A percentile compares a stretch with the other conserved stretches of the same genome.
Evolutionary conservation across 2,888 invertebrate genomes (phyloP).

Genomic region (Bembecia ichneumoniformis): DNA sequence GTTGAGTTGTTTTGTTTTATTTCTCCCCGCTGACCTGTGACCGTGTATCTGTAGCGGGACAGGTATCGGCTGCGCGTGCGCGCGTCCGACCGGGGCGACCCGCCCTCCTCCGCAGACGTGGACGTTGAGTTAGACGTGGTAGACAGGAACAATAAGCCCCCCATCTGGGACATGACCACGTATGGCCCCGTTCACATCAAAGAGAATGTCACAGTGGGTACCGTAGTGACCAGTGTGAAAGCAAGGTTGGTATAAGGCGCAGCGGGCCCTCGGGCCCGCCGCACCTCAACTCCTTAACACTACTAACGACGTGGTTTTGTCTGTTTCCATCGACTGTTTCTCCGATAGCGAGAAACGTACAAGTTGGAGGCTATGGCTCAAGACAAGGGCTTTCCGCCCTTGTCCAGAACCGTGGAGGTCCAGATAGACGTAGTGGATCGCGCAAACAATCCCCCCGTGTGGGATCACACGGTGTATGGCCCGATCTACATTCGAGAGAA

Average conservation of each 20-base stretch:
- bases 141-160: slow-evolving; percentile 98
- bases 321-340: slow-evolving; percentile 76
- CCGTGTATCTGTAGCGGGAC: slow-evolving; percentile 92
- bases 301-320: slow-evolving; percentile 78
- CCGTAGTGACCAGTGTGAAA: slow-evolving; percentile 97
- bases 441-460: slow-evolving; percentile 97
- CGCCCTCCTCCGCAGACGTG: slow-evolving; percentile 94
- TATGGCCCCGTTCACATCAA: slow-evolving; percentile 98
- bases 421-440: slow-evolving; percentile 98
- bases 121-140: slow-evolving; percentile 98
- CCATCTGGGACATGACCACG: slow-evolving; percentile 94
- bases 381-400: slow-evolving; percentile 96
- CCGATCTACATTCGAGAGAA: slow-evolving; percentile 98
- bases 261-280: slow-evolving; percentile 66
- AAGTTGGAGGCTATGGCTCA: slow-evolving; percentile 98
- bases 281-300: slow-evolving; percentile 70
- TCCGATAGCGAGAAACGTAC: slow-evolving; percentile 94
- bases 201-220: slow-evolving; percentile 99
- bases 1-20: slow-evolving; percentile 74
- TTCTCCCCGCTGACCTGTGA: slow-evolving; percentile 79
- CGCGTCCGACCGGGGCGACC: slow-evolving; percentile 95
- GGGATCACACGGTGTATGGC: slow-evolving; percentile 97
- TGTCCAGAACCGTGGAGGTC: slow-evolving; percentile 97
- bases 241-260: slow-evolving; percentile 92
- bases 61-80: slow-evolving; percentile 96